Base-by-base conservation (phyloP, 2,888 invertebrate species). In the Athetis lepigone region DNA sequence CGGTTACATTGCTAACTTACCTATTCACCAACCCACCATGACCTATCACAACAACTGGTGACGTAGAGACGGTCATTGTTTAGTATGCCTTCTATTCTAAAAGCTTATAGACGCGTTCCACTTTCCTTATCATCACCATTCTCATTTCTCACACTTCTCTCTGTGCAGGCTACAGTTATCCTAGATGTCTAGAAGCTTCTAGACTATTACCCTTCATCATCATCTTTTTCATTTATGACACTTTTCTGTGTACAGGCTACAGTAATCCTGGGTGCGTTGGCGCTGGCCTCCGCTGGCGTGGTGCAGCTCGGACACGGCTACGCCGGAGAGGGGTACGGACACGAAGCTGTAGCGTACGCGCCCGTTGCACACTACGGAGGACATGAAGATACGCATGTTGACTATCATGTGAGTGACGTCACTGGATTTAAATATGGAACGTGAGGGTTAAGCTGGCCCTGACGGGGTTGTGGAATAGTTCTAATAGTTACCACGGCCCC, bases 361-460 rank as follows among this genome's bases (percentile, higher is more conserved):
- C 92, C 92, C 36, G 87, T 90, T 13, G 89, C 88, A 45, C 88
- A 90, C 72, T 93, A 93, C 76, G 91, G 83, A 55, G 88, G 86
- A 62, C 92, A 92, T 52, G 94, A 92, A 18, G 94, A 94, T 61
- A 90, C 91, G 65, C 94, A 92, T 80, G 94, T 94, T 70, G 94
- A 94, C 87, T 94, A 94, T 65, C 94, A 94, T 78, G 94, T 94
- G 81, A 92, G 93, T 71, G 8, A 18, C 6, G 0, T 16, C n/a
- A n/a, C n/a, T n/a, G n/a, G n/a, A n/a, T n/a, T n/a, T n/a, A n/a
- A n/a, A n/a, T n/a, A n/a, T n/a, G 29, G 4, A 5, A 29, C 9
- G 2, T 5, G 6, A 29, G 4, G 9, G 18, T n/a, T n/a, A n/a
- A n/a, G n/a, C n/a, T n/a, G n/a, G n/a, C n/a, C n/a, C n/a, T n/a